Evolutionary conservation across 2,888 invertebrate genomes (phyloP), one percentile per base, ranked within the genome.

Genomic region (Ceriagrion tenellum): DNA sequence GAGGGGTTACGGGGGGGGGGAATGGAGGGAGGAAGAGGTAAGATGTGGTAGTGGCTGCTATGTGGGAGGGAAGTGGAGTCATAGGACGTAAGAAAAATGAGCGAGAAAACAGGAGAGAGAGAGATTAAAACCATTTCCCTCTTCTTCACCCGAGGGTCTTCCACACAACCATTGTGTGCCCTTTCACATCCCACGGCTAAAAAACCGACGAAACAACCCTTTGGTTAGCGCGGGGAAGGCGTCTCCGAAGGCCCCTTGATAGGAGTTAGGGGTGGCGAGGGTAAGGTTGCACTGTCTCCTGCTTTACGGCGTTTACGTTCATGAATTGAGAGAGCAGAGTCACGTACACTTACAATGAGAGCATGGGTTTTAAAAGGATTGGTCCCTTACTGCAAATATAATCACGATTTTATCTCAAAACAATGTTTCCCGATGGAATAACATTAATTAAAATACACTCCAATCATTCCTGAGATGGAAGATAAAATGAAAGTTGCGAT

Each of bases 1-100:
- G 26, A 55, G 95, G 93, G 95, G 95, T 93, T 95, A 96, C 96
- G 96, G 96, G 95, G 96, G 96, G 95, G 95, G 95, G 96, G 95
- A 95, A 95, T 95, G 23, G 47, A 88, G 88, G 4, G 12, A 89
- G 55, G 55, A 55, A 26, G 47, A 47, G 10, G 8, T 30, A n/a
- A 47, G 88, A 88, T 8, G 88, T 35, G 30, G n/a, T n/a, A 18
- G 35, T 81, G 23, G 40, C 47, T 40, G 0, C 26, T 23, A 23
- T 35, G 47, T 47, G 40, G n/a, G n/a, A 88, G 88, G 40, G 47
- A 18, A 35, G 47, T 26, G 88, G 88, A 1, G 88, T 35, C n/a
- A n/a, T 20, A 3, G 47, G 88, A 88, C 13, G 47, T 16, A 47
- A 59, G 59, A 20, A 59, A 59, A 20, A 59, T 59, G 20, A 59